These are phyloP conservation scores for Ceratina australensis DNA, from an alignment of 1,140 invertebrate species.

Conservation along the genomic window DNA sequence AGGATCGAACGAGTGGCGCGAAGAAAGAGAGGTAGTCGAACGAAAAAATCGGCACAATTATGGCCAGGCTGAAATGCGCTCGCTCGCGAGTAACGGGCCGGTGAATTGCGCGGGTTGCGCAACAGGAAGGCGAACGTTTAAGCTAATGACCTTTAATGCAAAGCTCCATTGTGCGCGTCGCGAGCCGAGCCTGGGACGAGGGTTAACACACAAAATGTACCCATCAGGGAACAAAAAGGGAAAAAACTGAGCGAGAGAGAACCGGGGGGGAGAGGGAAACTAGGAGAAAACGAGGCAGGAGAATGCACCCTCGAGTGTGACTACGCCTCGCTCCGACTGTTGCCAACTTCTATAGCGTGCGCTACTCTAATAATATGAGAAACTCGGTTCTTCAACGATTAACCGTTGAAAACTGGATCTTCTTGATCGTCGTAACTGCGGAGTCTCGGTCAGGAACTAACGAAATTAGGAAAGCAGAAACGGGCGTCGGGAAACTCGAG, in stretches of 20 bases:
- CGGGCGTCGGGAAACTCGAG: constrained; percentile 36
- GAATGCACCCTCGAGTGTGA: constrained; percentile 8
- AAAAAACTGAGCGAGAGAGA: background rate
- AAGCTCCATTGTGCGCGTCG: constrained; percentile 61
- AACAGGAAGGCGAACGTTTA: constrained; percentile 69
- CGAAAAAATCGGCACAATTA: constrained; percentile 45
- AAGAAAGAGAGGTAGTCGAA: constrained; percentile 5
- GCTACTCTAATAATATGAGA: too few species aligned
- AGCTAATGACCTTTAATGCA: constrained; percentile 71
- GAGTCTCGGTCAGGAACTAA: constrained; percentile 8
- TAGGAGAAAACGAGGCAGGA: background rate
- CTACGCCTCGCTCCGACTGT: background rate
- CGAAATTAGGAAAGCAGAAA: constrained; percentile 48
- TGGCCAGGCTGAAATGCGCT: constrained; percentile 29
- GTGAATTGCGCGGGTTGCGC: constrained; percentile 64
- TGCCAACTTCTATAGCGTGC: background rate
- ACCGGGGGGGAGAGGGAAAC: background rate
- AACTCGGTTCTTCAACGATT: too few species aligned
- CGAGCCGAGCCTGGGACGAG: constrained; percentile 51
- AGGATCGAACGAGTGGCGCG: background rate
- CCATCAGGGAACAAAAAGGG: constrained; percentile 52
- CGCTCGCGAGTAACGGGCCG: constrained; percentile 50
- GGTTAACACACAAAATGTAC: constrained; percentile 59
- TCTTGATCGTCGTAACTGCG: too few species aligned
- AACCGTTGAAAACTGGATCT: too few species aligned